Evolutionary conservation across 2,797 vertebrate genomes (phyloP).

Genomic region (Clarias platycephalus): DNA sequence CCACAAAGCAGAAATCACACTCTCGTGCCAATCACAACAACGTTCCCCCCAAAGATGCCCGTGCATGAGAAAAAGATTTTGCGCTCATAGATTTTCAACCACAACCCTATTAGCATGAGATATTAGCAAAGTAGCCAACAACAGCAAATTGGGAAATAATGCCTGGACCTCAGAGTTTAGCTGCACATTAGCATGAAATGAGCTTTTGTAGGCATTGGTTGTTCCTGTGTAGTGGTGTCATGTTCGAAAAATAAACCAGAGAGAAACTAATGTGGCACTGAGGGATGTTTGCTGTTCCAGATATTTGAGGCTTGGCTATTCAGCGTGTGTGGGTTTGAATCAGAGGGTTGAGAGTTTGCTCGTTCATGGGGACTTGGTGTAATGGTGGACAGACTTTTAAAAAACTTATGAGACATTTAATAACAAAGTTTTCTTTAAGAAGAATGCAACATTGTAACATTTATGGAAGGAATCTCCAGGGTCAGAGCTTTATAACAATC

Average conservation of each 20-base stretch:
- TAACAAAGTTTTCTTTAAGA: not conserved
- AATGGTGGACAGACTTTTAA: not conserved
- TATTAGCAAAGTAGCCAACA: constrained; percentile 24
- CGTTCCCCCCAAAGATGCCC: not conserved
- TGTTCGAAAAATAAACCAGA: not conserved
- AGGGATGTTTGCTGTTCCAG: not conserved
- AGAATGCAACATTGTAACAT: not conserved
- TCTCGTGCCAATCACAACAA: not conserved
- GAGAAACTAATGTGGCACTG: not conserved
- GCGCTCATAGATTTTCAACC: not conserved
- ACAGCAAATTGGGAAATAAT: constrained; percentile 22
- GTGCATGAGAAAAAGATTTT: not conserved
- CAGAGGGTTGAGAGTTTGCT: not conserved
- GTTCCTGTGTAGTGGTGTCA: not conserved
- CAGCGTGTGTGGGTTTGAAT: not conserved
- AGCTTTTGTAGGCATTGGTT: constrained; percentile 27
- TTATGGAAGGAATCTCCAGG: constrained; percentile 4
- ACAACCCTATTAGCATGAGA: not conserved
- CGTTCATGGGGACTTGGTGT: not conserved
- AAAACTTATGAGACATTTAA: not conserved
- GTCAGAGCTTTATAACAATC: not conserved
- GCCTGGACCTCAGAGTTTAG: not conserved
- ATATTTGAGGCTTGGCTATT: constrained; percentile 18
- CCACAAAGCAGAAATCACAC: not conserved
- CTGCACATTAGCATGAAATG: constrained; percentile 17